Conservation (phyloP, 2,113 vertebrate genomes). For the Gracilinanus agilis region DNA sequence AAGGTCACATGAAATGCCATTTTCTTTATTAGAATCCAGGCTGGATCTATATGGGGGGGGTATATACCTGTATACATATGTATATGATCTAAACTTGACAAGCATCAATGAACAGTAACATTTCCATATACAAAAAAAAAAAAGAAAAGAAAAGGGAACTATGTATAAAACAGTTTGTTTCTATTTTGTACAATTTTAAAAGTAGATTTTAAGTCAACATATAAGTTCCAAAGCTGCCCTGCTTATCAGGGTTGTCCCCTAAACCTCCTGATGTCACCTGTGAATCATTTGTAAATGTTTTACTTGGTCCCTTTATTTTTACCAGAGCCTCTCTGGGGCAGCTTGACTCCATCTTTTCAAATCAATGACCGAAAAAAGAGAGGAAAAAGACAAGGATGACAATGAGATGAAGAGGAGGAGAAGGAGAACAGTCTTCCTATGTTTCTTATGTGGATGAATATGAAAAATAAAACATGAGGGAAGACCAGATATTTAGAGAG, state of each 20-base stretch:
- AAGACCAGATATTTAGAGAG: not conserved
- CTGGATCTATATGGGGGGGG: not conserved
- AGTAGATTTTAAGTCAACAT: not conserved
- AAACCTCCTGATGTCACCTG: not conserved
- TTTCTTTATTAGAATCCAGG: conserved; percentile 42
- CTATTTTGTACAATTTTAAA: conserved; percentile 21
- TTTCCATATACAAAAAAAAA: not conserved
- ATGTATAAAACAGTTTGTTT: conserved; percentile 31
- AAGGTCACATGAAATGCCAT: not conserved
- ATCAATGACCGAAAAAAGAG: conserved; percentile 3
- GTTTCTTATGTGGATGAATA: not conserved
- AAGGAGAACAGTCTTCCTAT: not conserved
- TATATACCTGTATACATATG: no score
- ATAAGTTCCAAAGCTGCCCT: not conserved
- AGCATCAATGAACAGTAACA: not conserved
- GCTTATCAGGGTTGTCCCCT: not conserved
- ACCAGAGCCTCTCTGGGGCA: not conserved
- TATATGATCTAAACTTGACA: not conserved
- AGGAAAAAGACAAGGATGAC: not conserved
- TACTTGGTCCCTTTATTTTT: conserved; percentile 36
- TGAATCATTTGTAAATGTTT: conserved; percentile 9
- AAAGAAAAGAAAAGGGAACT: not conserved
- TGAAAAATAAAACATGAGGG: not conserved
- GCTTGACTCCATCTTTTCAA: not conserved
- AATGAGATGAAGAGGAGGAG: not conserved